These are phyloP conservation scores for Agrilus cyanescens DNA, from an alignment of 2,888 invertebrate genomes.

Conservation along the genomic window DNA sequence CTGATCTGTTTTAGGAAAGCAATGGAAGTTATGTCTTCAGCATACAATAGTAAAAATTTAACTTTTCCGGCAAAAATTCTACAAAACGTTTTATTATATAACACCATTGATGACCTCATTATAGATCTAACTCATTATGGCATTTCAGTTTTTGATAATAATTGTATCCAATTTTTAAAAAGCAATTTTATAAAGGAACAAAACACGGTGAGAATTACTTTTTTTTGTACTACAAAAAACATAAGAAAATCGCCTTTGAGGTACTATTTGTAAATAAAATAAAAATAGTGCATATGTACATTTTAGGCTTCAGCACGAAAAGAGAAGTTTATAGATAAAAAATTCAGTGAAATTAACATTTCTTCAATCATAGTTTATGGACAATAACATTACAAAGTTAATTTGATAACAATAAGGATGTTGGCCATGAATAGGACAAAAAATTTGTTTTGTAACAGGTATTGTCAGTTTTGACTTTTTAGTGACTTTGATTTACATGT, in stretches of 20 bases:
- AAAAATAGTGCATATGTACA: slow-evolving; percentile 3
- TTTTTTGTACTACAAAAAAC: too few relatives aligned
- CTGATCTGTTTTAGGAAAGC: slow-evolving; percentile 37
- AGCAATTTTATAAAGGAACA: slow-evolving; percentile 32
- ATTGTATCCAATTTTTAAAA: slow-evolving; percentile 33
- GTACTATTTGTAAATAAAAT: too few relatives aligned
- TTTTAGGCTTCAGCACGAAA: slow-evolving; percentile 19
- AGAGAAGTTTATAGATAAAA: slow-evolving; percentile 16
- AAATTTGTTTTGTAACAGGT: background rate
- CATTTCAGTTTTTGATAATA: slow-evolving; percentile 28
- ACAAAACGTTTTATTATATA: slow-evolving; percentile 38
- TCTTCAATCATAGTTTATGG: slow-evolving; percentile 17
- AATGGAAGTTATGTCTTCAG: slow-evolving; percentile 42
- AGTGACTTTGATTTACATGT: too few relatives aligned
- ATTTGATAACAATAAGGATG: too few relatives aligned
- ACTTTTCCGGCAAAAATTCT: slow-evolving; percentile 39
- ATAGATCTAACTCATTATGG: slow-evolving; percentile 42
- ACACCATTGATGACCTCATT: slow-evolving; percentile 31
- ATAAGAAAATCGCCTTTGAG: too few relatives aligned
- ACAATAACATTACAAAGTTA: slow-evolving; percentile 3
- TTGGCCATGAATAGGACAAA: too few relatives aligned
- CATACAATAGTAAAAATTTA: slow-evolving; percentile 45
- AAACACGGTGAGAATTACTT: slow-evolving; percentile 33
- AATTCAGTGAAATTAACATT: slow-evolving; percentile 13
- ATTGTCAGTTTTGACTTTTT: background rate